Percentiles rank a stretch among this genome's conserved stretches.
phyloP scores from a whole-genome alignment of 2,888 invertebrate genomes.

The Sphecodes monilicornis region DNA sequence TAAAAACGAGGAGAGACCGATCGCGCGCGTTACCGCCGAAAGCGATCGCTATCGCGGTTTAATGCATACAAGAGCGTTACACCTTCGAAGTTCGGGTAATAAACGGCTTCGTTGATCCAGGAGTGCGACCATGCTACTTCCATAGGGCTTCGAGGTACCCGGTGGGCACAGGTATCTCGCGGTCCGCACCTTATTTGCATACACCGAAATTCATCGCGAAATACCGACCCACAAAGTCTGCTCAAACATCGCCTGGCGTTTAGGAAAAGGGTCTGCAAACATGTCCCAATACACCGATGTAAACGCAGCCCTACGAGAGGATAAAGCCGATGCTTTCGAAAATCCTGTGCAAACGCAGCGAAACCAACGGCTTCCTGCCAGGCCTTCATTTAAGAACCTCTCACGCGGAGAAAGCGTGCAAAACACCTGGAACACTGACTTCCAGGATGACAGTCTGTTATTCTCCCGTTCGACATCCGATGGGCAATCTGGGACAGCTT shows the following conservation, averaged over 20 bases:
- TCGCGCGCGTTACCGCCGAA: slow-evolving; percentile 19
- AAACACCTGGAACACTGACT: slow-evolving; percentile 44
- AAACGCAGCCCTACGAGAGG: slow-evolving; percentile 48
- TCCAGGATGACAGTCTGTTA: background rate
- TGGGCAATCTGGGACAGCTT: background rate
- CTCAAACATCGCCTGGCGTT: slow-evolving; percentile 66
- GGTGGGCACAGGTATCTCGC: slow-evolving; percentile 32
- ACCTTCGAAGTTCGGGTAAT: slow-evolving; percentile 8
- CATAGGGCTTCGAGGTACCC: background rate
- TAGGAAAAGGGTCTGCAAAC: slow-evolving; percentile 63
- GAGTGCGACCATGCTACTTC: slow-evolving; percentile 15
- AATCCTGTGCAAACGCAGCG: slow-evolving; percentile 66
- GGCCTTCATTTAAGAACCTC: slow-evolving; percentile 36
- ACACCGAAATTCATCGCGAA: slow-evolving; percentile 67
- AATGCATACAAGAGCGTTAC: slow-evolving; percentile 5
- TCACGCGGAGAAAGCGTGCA: slow-evolving; percentile 27
- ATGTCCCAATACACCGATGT: slow-evolving; percentile 49
- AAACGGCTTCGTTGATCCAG: slow-evolving; percentile 15
- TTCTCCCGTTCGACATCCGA: background rate
- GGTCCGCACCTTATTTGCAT: slow-evolving; percentile 60
- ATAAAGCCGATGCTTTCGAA: slow-evolving; percentile 62
- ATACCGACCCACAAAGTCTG: slow-evolving; percentile 59
- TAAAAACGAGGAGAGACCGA: background rate
- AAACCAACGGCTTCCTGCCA: slow-evolving; percentile 42
- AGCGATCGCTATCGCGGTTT: slow-evolving; percentile 24